These are phyloP conservation scores for Colletes collaris DNA, from an alignment of 2,888 invertebrate species.

Conservation along the genomic window DNA sequence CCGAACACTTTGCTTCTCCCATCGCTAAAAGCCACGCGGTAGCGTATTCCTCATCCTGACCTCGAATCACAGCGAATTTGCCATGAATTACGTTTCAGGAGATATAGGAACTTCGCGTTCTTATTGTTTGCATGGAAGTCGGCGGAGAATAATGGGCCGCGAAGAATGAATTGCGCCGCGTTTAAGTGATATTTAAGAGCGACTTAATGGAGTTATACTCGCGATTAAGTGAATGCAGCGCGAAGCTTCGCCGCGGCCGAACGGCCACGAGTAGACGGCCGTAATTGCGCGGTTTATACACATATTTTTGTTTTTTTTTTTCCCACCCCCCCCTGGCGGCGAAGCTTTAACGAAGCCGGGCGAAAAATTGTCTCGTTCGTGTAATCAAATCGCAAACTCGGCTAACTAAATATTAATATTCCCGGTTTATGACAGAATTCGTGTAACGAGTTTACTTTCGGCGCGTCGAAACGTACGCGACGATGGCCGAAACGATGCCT, in stretches of 20 bases:
- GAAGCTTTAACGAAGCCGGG: background rate
- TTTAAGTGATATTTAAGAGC: constrained; percentile 55
- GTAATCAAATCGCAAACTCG: constrained; percentile 18
- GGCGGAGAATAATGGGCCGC: constrained; percentile 26
- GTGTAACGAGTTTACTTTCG: background rate
- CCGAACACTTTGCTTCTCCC: too few relatives aligned
- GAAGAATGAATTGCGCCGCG: constrained; percentile 31
- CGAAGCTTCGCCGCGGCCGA: constrained; percentile 10
- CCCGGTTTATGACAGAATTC: background rate
- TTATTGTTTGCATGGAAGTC: constrained; percentile 16
- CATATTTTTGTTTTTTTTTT: background rate
- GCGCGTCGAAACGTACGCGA: background rate
- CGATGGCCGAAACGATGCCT: background rate
- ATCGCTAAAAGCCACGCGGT: too few relatives aligned
- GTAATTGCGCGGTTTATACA: constrained; percentile 27
- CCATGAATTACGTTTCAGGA: constrained; percentile 22
- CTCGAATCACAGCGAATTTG: background rate
- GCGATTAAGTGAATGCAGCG: constrained; percentile 34
- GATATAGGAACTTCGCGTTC: constrained; percentile 3
- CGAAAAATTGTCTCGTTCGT: constrained; percentile 27
- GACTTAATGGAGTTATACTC: constrained; percentile 50
- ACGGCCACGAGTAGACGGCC: constrained; percentile 5
- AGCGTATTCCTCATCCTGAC: background rate
- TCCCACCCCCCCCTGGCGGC: background rate
- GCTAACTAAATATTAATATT: constrained; percentile 5